A percentile compares a stretch with the other conserved stretches of the same genome.
Evolutionary conservation across 1,140 invertebrate species (phyloP).

Genomic region (Scaptomyza hsui): DNA sequence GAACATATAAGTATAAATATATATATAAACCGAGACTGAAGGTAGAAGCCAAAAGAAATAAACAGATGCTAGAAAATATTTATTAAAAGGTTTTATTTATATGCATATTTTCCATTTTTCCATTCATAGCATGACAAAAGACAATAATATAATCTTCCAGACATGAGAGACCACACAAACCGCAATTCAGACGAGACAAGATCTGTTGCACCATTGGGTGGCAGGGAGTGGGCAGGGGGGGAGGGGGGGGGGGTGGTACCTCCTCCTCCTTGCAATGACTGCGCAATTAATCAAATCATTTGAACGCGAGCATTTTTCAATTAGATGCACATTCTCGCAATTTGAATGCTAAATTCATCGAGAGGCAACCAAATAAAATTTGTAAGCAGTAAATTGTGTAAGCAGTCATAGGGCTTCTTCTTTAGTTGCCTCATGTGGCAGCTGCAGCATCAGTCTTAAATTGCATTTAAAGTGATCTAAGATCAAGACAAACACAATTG

Average conservation of each 20-base stretch:
- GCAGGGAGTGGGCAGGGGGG: neutral
- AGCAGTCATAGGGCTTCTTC: conserved; percentile 22
- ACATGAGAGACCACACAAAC: conserved; percentile 43
- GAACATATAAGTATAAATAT: neutral
- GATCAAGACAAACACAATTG: conserved; percentile 32
- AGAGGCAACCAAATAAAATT: conserved; percentile 12
- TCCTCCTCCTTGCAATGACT: conserved; percentile 12
- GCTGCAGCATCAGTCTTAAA: conserved; percentile 6
- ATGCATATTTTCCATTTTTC: conserved; percentile 9
- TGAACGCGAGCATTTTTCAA: conserved; percentile 47
- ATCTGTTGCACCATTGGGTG: neutral
- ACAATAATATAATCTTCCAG: conserved; percentile 19
- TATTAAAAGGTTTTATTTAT: neutral
- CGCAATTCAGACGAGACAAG: conserved; percentile 8
- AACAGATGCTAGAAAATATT: conserved; percentile 9
- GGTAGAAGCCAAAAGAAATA: neutral
- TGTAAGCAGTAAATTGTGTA: too few species aligned
- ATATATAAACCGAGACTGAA: too few species aligned
- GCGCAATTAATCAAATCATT: conserved; percentile 68
- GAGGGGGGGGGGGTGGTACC: neutral
- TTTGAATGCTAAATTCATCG: conserved; percentile 59
- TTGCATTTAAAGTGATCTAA: conserved; percentile 28
- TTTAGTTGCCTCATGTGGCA: too few species aligned
- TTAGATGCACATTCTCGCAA: conserved; percentile 48
- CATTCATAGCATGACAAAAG: conserved; percentile 31